phyloP scores from a whole-genome alignment of 2,797 vertebrate genomes.

The Gallinago solitaria region DNA sequence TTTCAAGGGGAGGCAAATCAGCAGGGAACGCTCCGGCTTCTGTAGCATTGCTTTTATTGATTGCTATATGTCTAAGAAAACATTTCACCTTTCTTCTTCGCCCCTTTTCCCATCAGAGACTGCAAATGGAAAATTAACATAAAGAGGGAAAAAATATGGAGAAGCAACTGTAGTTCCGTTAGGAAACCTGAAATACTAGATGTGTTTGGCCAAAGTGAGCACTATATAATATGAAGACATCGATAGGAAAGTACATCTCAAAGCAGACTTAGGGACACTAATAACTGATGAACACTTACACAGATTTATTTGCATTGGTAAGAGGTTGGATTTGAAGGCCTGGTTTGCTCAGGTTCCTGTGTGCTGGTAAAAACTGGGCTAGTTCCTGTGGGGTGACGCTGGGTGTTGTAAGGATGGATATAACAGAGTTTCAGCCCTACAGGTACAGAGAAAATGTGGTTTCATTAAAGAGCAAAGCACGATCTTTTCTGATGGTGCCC shows the following conservation, averaged over 20 bases:
- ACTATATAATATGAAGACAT: not conserved
- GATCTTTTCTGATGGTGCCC: not conserved
- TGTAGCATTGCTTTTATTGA: constrained; percentile 25
- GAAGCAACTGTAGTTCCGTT: not conserved
- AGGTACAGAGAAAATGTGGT: not conserved
- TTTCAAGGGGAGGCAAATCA: constrained; percentile 47
- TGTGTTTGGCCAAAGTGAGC: not conserved
- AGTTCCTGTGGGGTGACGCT: not conserved
- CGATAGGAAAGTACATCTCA: not conserved
- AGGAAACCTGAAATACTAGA: not conserved
- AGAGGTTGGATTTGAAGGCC: not conserved
- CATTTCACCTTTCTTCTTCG: not conserved
- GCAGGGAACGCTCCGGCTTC: not conserved
- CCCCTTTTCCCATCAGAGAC: not conserved
- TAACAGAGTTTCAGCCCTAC: not conserved
- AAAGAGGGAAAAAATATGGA: not conserved
- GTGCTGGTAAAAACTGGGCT: not conserved
- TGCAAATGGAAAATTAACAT: not conserved
- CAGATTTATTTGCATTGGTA: not conserved
- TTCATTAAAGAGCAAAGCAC: not conserved
- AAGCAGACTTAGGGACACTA: not conserved
- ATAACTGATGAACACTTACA: not conserved
- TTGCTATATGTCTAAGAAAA: not conserved
- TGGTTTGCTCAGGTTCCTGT: not conserved
- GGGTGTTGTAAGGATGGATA: not conserved